Evolutionary conservation across 2,888 invertebrate species (phyloP).

Genomic region (Phengaris alcon): DNA sequence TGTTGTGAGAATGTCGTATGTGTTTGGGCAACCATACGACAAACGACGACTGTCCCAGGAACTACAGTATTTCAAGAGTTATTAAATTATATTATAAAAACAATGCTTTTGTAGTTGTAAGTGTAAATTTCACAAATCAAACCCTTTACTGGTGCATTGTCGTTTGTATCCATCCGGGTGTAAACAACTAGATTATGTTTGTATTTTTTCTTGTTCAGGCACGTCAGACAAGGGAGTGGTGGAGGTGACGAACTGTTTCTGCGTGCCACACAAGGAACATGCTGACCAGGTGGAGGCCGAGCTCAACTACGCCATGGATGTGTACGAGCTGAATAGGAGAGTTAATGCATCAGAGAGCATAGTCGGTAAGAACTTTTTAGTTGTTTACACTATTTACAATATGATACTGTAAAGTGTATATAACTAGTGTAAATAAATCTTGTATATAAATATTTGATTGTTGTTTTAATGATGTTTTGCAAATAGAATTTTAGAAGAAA

Average conservation of each 20-base stretch:
- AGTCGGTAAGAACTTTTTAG: conserved; percentile 81
- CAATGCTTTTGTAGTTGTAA: neutral
- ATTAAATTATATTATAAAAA: neutral
- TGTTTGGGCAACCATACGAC: no score
- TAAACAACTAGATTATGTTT: conserved; percentile 49
- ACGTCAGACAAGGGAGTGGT: conserved; percentile 94
- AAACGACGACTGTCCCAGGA: no score
- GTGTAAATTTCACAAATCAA: neutral
- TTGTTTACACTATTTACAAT: neutral
- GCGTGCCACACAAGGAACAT: conserved; percentile 98
- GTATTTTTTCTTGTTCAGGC: conserved; percentile 75
- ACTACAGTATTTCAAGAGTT: neutral
- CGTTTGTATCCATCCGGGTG: neutral
- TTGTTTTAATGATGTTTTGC: no score
- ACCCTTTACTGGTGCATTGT: neutral
- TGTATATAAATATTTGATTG: no score
- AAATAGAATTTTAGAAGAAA: no score
- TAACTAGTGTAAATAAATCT: no score
- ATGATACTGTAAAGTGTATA: neutral
- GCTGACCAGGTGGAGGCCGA: conserved; percentile 99
- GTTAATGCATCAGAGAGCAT: conserved; percentile 96
- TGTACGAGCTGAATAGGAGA: conserved; percentile 94
- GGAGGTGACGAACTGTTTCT: conserved; percentile 99
- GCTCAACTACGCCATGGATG: conserved; percentile 96
- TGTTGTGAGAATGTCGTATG: no score